These are phyloP conservation scores for Ceramica pisi DNA, from an alignment of 2,888 invertebrate species.

Conservation along the genomic window DNA sequence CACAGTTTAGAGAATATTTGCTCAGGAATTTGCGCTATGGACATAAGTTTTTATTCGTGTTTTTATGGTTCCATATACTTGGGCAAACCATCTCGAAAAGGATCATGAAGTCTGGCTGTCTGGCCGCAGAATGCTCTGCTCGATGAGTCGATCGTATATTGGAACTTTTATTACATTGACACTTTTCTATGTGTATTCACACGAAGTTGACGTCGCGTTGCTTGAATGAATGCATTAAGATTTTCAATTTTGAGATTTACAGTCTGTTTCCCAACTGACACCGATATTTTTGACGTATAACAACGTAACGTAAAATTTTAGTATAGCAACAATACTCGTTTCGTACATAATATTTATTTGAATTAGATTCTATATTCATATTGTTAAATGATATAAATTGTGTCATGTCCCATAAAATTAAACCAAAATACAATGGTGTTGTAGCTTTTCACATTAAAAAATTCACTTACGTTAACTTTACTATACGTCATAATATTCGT, in stretches of 20 bases:
- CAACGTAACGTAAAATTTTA: too few species aligned
- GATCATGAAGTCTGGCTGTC: slow-evolving; percentile 51
- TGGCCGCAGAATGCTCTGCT: slow-evolving; percentile 20
- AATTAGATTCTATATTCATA: too few species aligned
- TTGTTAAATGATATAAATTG: too few species aligned
- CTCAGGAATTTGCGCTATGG: slow-evolving; percentile 75
- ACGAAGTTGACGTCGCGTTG: background rate
- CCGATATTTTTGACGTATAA: too few species aligned
- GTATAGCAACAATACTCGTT: too few species aligned
- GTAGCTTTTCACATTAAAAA: too few species aligned
- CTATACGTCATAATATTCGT: too few species aligned
- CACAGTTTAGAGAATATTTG: slow-evolving; percentile 78
- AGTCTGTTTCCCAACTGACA: too few species aligned
- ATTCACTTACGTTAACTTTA: too few species aligned
- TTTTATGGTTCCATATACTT: slow-evolving; percentile 55
- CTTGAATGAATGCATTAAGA: background rate
- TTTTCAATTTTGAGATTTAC: background rate
- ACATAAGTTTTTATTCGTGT: slow-evolving; percentile 68
- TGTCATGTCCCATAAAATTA: too few species aligned
- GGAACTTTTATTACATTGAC: slow-evolving; percentile 10
- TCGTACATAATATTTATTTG: too few species aligned
- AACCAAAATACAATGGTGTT: too few species aligned
- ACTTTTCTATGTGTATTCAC: background rate
- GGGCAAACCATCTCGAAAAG: slow-evolving; percentile 27
- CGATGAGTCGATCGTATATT: slow-evolving; percentile 29